phyloP scores from a whole-genome alignment of 2,113 vertebrate genomes.

The Vicugna pacos region DNA sequence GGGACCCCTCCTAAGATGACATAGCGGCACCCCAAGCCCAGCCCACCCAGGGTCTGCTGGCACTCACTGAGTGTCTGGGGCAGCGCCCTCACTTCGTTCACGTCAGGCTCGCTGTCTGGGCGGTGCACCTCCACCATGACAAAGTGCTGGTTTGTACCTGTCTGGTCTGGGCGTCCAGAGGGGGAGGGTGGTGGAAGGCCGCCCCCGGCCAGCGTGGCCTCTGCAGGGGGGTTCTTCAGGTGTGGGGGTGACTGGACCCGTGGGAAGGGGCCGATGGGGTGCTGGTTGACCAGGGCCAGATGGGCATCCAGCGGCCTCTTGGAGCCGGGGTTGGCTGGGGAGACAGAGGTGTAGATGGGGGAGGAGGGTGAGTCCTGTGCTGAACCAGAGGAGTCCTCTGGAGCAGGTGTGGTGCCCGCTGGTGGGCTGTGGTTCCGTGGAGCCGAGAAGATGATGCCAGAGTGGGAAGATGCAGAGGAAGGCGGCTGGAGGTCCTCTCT shows the following conservation, averaged over 20 bases:
- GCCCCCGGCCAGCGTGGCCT: constrained; percentile 15
- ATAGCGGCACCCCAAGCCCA: accelerated
- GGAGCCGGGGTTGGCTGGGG: constrained; percentile 67
- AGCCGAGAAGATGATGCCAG: constrained; percentile 92
- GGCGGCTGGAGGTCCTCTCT: constrained; percentile 87
- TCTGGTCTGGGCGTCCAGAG: constrained; percentile 74
- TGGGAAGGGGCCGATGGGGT: constrained; percentile 94
- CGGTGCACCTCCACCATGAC: constrained; percentile 98
- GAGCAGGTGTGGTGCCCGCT: constrained; percentile 5
- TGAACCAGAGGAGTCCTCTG: constrained; percentile 20
- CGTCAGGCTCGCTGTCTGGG: constrained; percentile 95
- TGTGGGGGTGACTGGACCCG: constrained; percentile 93
- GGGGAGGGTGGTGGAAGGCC: constrained; percentile 74
- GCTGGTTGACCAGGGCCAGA: constrained; percentile 90
- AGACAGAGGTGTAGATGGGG: constrained; percentile 85
- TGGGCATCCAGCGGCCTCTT: constrained; percentile 87
- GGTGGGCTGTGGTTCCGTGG: constrained; percentile 83
- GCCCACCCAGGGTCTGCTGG: accelerated
- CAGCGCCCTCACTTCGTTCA: constrained; percentile 96
- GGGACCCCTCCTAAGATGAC: too few relatives aligned
- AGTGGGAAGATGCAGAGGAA: constrained; percentile 92
- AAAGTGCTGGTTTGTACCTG: constrained; percentile 90
- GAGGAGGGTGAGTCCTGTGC: constrained; percentile 78
- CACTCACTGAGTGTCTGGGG: constrained; percentile 95
- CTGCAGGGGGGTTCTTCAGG: constrained; percentile 78